phyloP scores from a whole-genome alignment of 2,113 vertebrate genomes.

The Hippocampus abdominalis region DNA sequence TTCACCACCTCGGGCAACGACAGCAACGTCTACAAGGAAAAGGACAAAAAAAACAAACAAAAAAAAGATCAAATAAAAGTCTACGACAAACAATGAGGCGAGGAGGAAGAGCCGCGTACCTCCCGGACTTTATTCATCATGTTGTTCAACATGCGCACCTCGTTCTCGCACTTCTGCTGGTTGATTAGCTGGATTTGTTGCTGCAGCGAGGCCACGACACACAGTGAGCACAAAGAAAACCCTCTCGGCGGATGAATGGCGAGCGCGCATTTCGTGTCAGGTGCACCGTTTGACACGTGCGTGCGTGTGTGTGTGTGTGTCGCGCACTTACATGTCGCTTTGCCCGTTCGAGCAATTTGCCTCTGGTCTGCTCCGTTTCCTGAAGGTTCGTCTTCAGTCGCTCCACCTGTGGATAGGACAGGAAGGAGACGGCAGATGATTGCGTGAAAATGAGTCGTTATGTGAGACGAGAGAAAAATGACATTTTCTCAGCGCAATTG shows the following conservation, averaged over 20 bases:
- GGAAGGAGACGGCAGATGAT: background rate
- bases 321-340: slow-evolving; percentile 69
- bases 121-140: slow-evolving; percentile 76
- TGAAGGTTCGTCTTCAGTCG: slow-evolving; percentile 62
- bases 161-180: slow-evolving; percentile 75
- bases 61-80: background rate
- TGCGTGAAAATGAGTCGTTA: no score
- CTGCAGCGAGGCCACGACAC: slow-evolving; percentile 53
- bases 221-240: background rate
- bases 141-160: slow-evolving; percentile 77
- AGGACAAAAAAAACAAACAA: background rate
- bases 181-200: slow-evolving; percentile 78
- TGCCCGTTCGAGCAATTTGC: slow-evolving; percentile 68
- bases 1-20: slow-evolving; percentile 64
- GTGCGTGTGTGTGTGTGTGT: background rate
- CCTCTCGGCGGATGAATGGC: no score
- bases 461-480: no score
- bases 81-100: background rate
- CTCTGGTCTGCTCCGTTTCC: slow-evolving; percentile 58
- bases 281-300: background rate
- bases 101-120: slow-evolving; percentile 59
- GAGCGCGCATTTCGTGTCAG: background rate
- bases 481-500: no score
- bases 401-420: slow-evolving; percentile 58
- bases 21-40: slow-evolving; percentile 58